A percentile compares a stretch with the other conserved stretches of the same genome.
Conservation (phyloP, 2,888 invertebrate genomes). For the Yponomeuta cagnagella region DNA sequence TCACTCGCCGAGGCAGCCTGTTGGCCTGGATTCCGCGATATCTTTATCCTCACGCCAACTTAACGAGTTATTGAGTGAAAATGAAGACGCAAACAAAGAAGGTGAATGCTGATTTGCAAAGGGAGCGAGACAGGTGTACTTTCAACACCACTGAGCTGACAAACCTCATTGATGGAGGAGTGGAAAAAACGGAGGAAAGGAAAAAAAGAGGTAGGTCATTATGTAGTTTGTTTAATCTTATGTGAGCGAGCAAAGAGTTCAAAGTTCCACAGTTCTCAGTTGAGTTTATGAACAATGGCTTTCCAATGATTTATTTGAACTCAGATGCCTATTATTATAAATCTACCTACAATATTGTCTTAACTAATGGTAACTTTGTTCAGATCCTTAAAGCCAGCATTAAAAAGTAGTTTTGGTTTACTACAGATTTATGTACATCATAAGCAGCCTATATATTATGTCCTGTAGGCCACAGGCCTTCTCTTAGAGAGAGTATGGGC, state of each 20-base stretch:
- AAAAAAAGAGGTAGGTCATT: conserved; percentile 57
- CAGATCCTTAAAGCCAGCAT: too few species aligned
- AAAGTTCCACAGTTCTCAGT: not conserved
- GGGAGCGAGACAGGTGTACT: conserved; percentile 84
- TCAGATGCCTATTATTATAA: too few species aligned
- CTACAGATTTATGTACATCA: too few species aligned
- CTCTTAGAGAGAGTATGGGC: too few species aligned
- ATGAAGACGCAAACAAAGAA: conserved; percentile 36
- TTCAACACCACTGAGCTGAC: conserved; percentile 86
- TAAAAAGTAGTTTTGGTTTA: too few species aligned
- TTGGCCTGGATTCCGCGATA: not conserved
- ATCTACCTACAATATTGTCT: too few species aligned
- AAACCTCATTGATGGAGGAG: conserved; percentile 85
- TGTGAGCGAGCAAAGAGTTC: not conserved
- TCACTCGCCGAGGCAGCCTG: not conserved
- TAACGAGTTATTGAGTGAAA: conserved; percentile 21
- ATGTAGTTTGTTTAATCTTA: not conserved
- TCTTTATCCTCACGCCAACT: conserved; percentile 4
- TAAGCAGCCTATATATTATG: too few species aligned
- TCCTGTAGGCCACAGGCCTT: too few species aligned
- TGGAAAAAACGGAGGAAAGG: conserved; percentile 82
- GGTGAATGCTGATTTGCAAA: conserved; percentile 82
- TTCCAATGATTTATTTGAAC: too few species aligned
- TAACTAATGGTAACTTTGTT: too few species aligned
- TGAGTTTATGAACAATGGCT: not conserved